Conservation (phyloP, 2,113 vertebrate genomes). For the Cochlearius cochlearius region DNA sequence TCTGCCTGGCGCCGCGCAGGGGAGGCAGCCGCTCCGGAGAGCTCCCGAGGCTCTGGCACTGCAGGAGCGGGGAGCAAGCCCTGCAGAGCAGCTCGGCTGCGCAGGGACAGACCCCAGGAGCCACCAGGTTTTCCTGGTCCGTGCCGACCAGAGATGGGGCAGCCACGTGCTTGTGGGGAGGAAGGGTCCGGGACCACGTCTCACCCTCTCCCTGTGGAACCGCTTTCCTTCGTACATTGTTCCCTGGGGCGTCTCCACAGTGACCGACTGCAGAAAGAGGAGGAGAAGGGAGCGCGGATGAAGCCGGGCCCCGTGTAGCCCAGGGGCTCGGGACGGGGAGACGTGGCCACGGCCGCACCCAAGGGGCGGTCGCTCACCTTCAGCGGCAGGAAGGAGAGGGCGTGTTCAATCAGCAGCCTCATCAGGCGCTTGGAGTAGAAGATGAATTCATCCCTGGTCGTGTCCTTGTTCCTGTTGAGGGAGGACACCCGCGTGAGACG, state of each 20-base stretch:
- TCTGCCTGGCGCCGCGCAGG: background rate
- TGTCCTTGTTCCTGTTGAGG: conserved; percentile 85
- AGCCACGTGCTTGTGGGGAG: fast-evolving
- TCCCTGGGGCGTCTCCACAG: conserved; percentile 88
- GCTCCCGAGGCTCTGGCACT: fast-evolving
- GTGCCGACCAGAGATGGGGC: fast-evolving
- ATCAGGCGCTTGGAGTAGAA: conserved; percentile 94
- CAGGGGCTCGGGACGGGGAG: background rate
- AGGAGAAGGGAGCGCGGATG: fast-evolving
- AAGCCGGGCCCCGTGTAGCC: fast-evolving
- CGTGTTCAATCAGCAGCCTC: conserved; percentile 88
- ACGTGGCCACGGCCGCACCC: fast-evolving
- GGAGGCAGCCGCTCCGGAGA: background rate
- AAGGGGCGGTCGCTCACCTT: conserved; percentile 63
- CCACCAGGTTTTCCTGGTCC: background rate
- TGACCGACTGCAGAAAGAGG: conserved; percentile 74
- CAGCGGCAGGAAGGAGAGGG: conserved; percentile 88
- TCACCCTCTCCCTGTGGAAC: conserved; percentile 85
- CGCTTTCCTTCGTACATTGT: conserved; percentile 82
- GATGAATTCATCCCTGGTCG: conserved; percentile 89
- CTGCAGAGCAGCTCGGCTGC: fast-evolving
- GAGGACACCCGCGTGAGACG: fast-evolving
- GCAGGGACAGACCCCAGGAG: fast-evolving
- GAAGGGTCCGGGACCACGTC: background rate
- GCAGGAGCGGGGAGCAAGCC: fast-evolving